Evolutionary conservation across 2,888 invertebrate genomes (phyloP).

Genomic region (Stenichneumon culpator): DNA sequence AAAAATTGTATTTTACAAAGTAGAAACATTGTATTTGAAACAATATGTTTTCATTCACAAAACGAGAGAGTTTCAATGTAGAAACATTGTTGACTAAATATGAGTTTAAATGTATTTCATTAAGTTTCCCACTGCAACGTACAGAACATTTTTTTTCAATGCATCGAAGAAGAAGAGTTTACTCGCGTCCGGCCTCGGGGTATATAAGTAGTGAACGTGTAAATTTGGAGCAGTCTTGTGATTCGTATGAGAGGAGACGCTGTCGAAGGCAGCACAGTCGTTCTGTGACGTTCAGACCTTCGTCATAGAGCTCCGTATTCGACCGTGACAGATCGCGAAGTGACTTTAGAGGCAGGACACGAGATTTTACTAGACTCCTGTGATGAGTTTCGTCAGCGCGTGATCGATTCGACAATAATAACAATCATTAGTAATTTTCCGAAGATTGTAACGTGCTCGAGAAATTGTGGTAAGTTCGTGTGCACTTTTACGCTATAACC

Average conservation of each 20-base stretch:
- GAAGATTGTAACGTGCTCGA: conserved; percentile 42
- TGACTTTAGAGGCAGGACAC: conserved; percentile 48
- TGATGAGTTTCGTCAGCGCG: conserved; percentile 31
- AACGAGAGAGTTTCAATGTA: too few species aligned
- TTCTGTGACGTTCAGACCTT: conserved; percentile 36
- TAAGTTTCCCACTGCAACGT: neutral
- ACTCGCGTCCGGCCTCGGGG: neutral
- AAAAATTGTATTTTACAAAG: neutral
- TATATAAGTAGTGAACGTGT: conserved; percentile 11
- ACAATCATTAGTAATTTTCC: neutral
- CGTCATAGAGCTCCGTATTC: conserved; percentile 41
- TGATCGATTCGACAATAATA: conserved; percentile 42
- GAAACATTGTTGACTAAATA: neutral
- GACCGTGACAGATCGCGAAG: conserved; percentile 43
- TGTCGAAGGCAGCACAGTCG: conserved; percentile 47
- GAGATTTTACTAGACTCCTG: conserved; percentile 28
- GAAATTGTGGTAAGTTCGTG: conserved; percentile 53
- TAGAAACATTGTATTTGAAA: neutral
- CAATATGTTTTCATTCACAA: too few species aligned
- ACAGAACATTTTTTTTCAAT: neutral
- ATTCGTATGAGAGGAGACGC: neutral
- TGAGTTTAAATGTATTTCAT: neutral
- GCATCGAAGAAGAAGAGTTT: neutral
- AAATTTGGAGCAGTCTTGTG: conserved; percentile 19
- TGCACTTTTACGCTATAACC: neutral